Conservation (phyloP, 1,140 invertebrate genomes). For the Cyclargus thomasi region DNA sequence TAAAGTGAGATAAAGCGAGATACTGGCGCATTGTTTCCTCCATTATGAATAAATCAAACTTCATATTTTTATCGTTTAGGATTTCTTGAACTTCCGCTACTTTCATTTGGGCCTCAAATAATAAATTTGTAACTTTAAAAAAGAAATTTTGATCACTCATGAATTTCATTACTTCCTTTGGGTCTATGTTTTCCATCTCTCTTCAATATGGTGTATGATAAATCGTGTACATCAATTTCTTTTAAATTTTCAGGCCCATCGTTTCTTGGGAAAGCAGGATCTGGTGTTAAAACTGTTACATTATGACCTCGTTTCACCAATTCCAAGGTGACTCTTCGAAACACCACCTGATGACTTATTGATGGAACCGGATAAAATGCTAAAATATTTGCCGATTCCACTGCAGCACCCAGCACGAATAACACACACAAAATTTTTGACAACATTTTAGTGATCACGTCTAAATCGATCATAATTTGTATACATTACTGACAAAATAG, state of each 20-base stretch:
- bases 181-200: too few relatives aligned
- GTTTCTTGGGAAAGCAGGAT: conserved; percentile 4
- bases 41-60: conserved; percentile 5
- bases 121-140: too few relatives aligned
- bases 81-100: too few relatives aligned
- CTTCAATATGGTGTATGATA: too few relatives aligned
- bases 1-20: conserved; percentile 18
- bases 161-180: too few relatives aligned
- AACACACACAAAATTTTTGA: too few relatives aligned
- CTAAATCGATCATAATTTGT: too few relatives aligned
- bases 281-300: conserved; percentile 15
- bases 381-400: conserved; percentile 14
- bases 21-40: background rate
- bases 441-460: too few relatives aligned
- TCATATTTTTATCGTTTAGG: background rate
- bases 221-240: conserved; percentile 10
- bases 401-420: too few relatives aligned
- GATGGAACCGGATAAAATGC: conserved; percentile 5
- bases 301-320: conserved; percentile 4
- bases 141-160: too few relatives aligned
- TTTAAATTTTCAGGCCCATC: conserved; percentile 4
- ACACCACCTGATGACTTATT: conserved; percentile 13
- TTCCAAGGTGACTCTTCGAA: background rate
- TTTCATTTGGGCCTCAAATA: too few relatives aligned
- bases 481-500: too few relatives aligned